Percentiles rank a stretch among this genome's conserved stretches.
Evolutionary conservation across 2,113 vertebrate species (phyloP).

Genomic region (Rhea pennata): DNA sequence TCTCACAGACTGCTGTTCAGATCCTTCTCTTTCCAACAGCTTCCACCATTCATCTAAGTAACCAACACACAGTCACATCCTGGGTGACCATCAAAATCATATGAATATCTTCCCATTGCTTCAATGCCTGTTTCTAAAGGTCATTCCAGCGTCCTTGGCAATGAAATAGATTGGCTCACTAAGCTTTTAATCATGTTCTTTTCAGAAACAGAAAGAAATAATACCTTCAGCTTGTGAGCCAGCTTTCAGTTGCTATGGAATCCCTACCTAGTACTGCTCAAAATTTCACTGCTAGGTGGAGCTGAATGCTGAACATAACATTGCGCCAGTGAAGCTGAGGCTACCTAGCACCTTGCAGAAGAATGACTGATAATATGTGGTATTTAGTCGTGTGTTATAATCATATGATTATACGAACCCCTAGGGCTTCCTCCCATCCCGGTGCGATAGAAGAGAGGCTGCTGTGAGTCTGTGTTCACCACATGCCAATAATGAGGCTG

Average conservation of each 20-base stretch:
- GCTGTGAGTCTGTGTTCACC: background rate
- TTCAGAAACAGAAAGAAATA: background rate
- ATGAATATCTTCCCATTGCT: background rate
- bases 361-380: background rate
- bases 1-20: background rate
- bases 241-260: background rate
- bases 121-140: background rate
- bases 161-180: background rate
- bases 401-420: background rate
- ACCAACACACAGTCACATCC: accelerated
- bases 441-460: background rate
- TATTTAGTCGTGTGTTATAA: background rate
- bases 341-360: background rate
- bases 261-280: background rate
- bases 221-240: background rate
- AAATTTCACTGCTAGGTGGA: background rate
- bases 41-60: background rate
- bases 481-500: background rate
- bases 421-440: background rate
- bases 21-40: background rate
- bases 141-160: background rate
- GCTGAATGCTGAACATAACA: background rate
- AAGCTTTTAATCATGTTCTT: background rate
- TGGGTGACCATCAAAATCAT: background rate
- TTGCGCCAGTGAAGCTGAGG: background rate